A percentile compares a stretch with the other conserved stretches of the same genome.
Evolutionary conservation across 2,797 vertebrate species (phyloP).

Genomic region (Arremon brunneinucha): DNA sequence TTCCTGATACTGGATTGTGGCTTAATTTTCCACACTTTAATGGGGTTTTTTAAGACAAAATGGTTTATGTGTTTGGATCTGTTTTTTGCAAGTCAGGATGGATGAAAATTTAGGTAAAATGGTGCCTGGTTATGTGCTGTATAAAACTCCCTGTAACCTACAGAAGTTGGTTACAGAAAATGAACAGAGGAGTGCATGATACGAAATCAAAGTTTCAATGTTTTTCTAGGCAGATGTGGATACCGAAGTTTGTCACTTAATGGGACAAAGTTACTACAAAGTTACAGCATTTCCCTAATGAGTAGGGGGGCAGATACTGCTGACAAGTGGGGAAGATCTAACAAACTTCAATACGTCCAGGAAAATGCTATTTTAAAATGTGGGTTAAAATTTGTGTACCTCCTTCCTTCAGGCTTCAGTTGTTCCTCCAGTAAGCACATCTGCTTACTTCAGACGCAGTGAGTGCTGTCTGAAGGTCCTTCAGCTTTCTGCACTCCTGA

Average conservation of each 20-base stretch:
- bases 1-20: background rate
- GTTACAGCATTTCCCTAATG: background rate
- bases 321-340: background rate
- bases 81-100: background rate
- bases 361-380: background rate
- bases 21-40: background rate
- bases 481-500: background rate
- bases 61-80: background rate
- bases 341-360: background rate
- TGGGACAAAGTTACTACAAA: background rate
- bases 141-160: background rate
- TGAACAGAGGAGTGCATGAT: background rate
- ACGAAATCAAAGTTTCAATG: background rate
- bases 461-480: background rate
- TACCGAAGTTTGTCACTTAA: background rate
- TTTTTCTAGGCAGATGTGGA: background rate
- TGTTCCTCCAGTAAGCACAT: background rate
- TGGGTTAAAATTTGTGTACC: background rate
- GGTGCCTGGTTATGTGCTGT: background rate
- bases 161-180: background rate
- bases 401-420: background rate
- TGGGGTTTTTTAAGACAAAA: background rate
- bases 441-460: background rate
- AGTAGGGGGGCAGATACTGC: background rate
- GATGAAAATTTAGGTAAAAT: background rate